A percentile compares a stretch with the other conserved stretches of the same genome.
Conservation (phyloP, 2,888 invertebrate species). For the Meta bourneti region DNA sequence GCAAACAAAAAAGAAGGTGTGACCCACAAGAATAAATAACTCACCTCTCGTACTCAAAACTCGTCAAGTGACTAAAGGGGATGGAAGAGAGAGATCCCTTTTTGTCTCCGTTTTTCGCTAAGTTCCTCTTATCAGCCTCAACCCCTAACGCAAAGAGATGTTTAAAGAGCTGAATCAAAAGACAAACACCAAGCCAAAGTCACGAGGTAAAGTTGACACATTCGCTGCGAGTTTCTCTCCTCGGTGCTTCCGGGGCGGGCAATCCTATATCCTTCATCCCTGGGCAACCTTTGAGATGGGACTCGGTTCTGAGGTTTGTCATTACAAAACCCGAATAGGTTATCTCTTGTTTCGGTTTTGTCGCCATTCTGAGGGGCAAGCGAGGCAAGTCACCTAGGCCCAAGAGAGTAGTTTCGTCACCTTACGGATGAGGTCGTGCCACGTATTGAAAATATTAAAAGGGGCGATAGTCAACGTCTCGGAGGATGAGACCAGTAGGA, state of each 20-base stretch:
- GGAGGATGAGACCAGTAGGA: too few relatives aligned
- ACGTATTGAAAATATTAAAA: too few relatives aligned
- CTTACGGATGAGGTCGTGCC: too few relatives aligned
- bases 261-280: slow-evolving; percentile 20
- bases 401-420: too few relatives aligned
- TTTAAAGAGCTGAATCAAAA: slow-evolving; percentile 28
- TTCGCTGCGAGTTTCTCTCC: slow-evolving; percentile 11
- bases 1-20: too few relatives aligned
- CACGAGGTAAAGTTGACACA: slow-evolving; percentile 51
- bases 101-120: background rate
- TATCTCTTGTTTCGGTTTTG: background rate
- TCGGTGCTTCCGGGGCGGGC: background rate
- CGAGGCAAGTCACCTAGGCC: too few relatives aligned
- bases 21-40: background rate
- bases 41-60: background rate
- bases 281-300: slow-evolving; percentile 16
- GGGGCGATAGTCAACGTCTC: too few relatives aligned
- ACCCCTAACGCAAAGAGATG: background rate
- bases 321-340: slow-evolving; percentile 2
- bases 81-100: slow-evolving; percentile 4
- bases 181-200: slow-evolving; percentile 45
- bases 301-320: background rate
- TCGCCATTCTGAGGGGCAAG: too few relatives aligned
- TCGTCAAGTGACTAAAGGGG: background rate
- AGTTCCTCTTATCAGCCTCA: slow-evolving; percentile 22